Evolutionary conservation across 2,113 vertebrate genomes (phyloP), one percentile per base, ranked within the genome.

Genomic region (Gymnarchus niloticus): DNA sequence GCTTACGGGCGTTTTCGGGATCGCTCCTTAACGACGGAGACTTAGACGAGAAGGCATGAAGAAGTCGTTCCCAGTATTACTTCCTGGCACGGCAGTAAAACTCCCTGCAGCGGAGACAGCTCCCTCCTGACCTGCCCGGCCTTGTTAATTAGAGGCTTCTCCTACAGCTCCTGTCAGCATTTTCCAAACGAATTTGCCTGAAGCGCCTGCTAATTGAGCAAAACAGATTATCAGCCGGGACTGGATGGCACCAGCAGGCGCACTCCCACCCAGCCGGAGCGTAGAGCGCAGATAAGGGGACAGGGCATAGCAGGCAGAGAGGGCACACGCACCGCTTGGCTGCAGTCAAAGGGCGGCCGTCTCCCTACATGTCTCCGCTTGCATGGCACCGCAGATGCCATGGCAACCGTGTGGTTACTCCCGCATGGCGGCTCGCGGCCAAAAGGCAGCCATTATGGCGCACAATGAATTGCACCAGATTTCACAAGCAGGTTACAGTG

Each of bases 71-170:
- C 84, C 80, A 56, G 48, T 84, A 57, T 88, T 83, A 17, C 46
- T 14, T 86, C 73, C 81, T 87, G 86, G 87, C 85, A 85, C 7
- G 9, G 28, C 56, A 37, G 21, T 46, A 85, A 78, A 80, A 89
- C 89, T 90, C 89, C 84, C 80, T 41, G 17, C 44, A 51, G 69
- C 81, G 59, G 83, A 88, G 54, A 33, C 85, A 49, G 56, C 65
- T 73, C 76, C 28, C 23, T 1, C 46, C 56, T 87, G 85, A 90
- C 87, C 78, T 78, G 82, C 52, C 54, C 61, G 61, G 44, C 44
- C 76, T 85, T 49, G 37, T 65, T 89, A 87, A 90, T 88, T 87
- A 56, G 85, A 89, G 86, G 52, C 78, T 81, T 86, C 86, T 85
- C 87, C 65, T 44, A 61, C 54, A 17, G n/a, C 84, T 52, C 49